Evolutionary conservation across 2,113 vertebrate species (phyloP).

Genomic region (Eolophus roseicapilla): DNA sequence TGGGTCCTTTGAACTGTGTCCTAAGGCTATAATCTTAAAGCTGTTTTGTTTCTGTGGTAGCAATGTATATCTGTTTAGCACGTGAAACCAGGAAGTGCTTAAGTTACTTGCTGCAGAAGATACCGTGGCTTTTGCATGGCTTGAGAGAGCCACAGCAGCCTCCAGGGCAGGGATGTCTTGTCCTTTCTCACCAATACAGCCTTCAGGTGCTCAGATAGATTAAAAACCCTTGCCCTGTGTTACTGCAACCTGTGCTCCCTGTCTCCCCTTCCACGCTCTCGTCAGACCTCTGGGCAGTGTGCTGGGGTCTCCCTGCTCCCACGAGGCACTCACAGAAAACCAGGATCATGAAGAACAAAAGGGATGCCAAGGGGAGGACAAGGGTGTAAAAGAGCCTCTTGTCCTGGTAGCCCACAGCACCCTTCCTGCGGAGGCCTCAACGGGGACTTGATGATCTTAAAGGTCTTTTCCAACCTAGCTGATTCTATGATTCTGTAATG

Average conservation of each 20-base stretch:
- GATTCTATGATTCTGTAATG: background rate
- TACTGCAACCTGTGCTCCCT: rapidly evolving
- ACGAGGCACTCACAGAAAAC: background rate
- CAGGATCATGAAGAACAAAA: rapidly evolving
- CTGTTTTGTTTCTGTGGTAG: background rate
- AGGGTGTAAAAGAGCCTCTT: background rate
- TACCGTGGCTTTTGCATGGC: rapidly evolving
- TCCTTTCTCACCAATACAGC: background rate
- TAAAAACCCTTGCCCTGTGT: background rate
- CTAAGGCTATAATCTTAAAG: background rate
- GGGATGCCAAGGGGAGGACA: background rate
- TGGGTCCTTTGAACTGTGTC: background rate
- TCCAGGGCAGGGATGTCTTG: background rate
- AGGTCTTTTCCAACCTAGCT: background rate
- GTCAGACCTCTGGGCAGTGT: background rate
- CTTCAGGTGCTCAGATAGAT: background rate
- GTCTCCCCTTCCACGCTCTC: background rate
- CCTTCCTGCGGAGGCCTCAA: background rate
- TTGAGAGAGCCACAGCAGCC: background rate
- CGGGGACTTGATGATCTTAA: background rate
- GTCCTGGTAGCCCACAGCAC: background rate
- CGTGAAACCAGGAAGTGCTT: background rate
- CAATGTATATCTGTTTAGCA: background rate
- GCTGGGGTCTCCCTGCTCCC: background rate
- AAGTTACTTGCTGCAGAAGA: background rate